Conservation (phyloP, 2,888 invertebrate genomes). For the Tuberolachnus salignus region DNA sequence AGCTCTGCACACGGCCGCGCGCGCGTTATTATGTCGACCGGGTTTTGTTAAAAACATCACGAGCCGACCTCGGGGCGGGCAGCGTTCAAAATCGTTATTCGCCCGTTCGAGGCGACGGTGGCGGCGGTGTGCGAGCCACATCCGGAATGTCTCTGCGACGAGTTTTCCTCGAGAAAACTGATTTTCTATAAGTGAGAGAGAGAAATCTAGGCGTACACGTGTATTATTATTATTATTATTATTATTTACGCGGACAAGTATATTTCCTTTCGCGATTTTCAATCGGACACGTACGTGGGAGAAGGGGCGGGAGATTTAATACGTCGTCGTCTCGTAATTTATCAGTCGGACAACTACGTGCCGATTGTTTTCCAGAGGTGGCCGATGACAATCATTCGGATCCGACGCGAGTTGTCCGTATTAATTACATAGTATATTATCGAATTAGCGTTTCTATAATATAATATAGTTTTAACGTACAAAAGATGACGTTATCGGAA, state of each 20-base stretch:
- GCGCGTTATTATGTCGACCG: constrained; percentile 45
- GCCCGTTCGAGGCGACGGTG: background rate
- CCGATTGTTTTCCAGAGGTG: no score
- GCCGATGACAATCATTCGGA: no score
- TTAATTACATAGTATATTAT: no score
- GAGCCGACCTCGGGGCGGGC: constrained; percentile 28
- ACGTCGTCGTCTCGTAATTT: no score
- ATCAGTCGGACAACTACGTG: no score
- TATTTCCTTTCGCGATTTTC: constrained; percentile 11
- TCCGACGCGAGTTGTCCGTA: no score
- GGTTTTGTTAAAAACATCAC: constrained; percentile 52
- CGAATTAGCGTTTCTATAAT: no score
- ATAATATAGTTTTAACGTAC: no score
- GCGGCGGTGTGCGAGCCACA: background rate
- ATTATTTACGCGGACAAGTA: background rate
- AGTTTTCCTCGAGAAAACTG: constrained; percentile 15
- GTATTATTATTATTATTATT: background rate
- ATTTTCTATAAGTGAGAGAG: constrained; percentile 18
- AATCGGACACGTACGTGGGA: background rate
- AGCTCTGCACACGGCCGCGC: constrained; percentile 48
- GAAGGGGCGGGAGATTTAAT: no score
- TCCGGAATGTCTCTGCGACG: constrained; percentile 22
- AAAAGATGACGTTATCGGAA: no score
- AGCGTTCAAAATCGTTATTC: constrained; percentile 47
- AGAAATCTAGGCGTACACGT: background rate